phyloP scores from a whole-genome alignment of 2,797 vertebrate genomes.

The Chelmon rostratus region DNA sequence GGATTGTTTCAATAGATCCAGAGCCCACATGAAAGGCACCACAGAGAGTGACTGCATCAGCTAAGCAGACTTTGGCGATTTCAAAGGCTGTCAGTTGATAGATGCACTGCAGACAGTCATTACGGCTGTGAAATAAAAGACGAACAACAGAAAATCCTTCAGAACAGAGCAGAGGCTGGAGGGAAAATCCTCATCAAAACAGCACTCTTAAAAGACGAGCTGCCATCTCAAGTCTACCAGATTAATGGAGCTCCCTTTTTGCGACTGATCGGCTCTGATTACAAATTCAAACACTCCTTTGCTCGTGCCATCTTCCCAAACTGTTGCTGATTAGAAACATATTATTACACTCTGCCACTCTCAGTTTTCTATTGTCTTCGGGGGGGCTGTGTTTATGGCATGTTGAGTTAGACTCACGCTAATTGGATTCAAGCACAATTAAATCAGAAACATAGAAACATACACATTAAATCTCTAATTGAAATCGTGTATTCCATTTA shows the following conservation, averaged over 20 bases:
- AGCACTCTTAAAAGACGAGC: conserved; percentile 55
- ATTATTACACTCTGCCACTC: conserved; percentile 29
- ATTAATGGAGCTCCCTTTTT: conserved; percentile 61
- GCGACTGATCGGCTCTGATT: conserved; percentile 67
- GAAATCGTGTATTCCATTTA: conserved; percentile 51
- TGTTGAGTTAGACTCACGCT: conserved; percentile 18
- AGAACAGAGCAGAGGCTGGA: conserved; percentile 57
- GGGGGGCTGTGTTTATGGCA: background rate
- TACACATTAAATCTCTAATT: conserved; percentile 35
- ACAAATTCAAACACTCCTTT: conserved; percentile 56
- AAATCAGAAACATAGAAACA: conserved; percentile 36
- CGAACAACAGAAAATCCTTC: conserved; percentile 63
- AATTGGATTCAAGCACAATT: conserved; percentile 40
- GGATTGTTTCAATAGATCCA: conserved; percentile 47
- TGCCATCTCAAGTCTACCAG: conserved; percentile 51
- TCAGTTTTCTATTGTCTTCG: conserved; percentile 31
- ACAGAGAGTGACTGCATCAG: conserved; percentile 42
- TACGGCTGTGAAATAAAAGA: conserved; percentile 73
- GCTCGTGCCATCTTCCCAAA: conserved; percentile 35
- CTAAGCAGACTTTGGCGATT: conserved; percentile 61
- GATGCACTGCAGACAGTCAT: conserved; percentile 73
- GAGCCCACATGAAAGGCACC: conserved; percentile 68
- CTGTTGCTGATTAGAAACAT: conserved; percentile 42
- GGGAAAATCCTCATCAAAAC: conserved; percentile 73
- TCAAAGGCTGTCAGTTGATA: conserved; percentile 73